Conservation (phyloP, 2,888 invertebrate genomes). For the Orthosia incerta region DNA sequence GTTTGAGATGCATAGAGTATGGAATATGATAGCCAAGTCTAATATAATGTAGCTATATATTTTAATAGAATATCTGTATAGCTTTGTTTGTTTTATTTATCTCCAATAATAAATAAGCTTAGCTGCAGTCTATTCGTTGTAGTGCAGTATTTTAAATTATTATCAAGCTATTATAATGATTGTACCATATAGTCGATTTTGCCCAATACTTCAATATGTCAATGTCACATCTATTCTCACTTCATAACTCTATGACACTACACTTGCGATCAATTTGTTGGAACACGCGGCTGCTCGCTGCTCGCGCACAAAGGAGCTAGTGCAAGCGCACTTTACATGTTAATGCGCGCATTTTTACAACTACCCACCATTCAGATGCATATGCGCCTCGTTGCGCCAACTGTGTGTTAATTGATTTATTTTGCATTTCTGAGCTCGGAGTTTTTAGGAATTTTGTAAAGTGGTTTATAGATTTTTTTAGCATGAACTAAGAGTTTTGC, state of each 20-base stretch:
- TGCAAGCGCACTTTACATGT: conserved; percentile 44
- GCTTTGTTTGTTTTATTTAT: no score
- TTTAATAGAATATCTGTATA: no score
- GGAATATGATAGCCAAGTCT: neutral
- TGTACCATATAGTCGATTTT: no score
- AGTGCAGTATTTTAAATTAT: no score
- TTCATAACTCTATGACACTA: conserved; percentile 1
- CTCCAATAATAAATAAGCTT: no score
- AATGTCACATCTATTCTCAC: neutral
- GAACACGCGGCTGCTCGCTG: conserved; percentile 32
- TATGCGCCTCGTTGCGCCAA: conserved; percentile 41
- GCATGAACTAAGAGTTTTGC: neutral
- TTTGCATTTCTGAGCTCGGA: conserved; percentile 32
- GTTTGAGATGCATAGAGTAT: conserved; percentile 11
- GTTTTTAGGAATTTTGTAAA: neutral
- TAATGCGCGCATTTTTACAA: conserved; percentile 53
- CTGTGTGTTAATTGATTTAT: conserved; percentile 50
- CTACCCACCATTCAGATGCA: conserved; percentile 45
- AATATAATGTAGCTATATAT: no score
- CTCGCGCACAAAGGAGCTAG: conserved; percentile 44
- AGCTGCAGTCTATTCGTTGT: no score
- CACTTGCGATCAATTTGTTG: conserved; percentile 46
- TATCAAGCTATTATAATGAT: no score
- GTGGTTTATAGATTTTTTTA: neutral
- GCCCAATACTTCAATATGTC: no score